Evolutionary conservation across 2,888 invertebrate species (phyloP), one percentile per base, ranked within the genome.

Genomic region (Rhogogaster chlorosoma): DNA sequence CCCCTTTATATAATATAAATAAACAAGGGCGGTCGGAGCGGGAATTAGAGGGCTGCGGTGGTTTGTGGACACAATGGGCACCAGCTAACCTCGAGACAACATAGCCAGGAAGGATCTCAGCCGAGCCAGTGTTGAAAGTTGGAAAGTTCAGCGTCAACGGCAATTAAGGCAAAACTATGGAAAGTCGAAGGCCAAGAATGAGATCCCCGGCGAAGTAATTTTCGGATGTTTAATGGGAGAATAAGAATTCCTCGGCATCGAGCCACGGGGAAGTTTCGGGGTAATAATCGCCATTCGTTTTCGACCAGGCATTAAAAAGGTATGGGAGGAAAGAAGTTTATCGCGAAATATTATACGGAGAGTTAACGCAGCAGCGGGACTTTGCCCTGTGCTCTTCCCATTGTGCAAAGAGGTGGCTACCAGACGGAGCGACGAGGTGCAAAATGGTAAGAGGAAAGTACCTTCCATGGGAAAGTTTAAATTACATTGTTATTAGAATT

Each of bases 401-500:
- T 67, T 67, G 32, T 67, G 67, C 18, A 67, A 18, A 67, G 22
- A 67, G 15, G 67, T 32, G 67, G 12, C 1, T n/a, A 26, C 26
- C 29, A 26, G 12, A 1, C 0, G 10, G 10, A 80, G 80, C 80
- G 38, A 26, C 57, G 32, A 80, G 49, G 77, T 77, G 45, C 53
- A 53, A 49, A 53, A 53, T 53, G 53, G 53, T 2, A 10, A 6
- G 29, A n/a, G 53, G 29, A 53, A 77, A 53, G 77, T 53, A 80
- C 38, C 80, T 61, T 80, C 38, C 38, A 22, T 42, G 61, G 61
- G 18, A 80, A 80, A 80, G 80, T 80, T 80, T 80, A 80, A 80
- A 80, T 80, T 57, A 80, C 80, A 80, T 80, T 80, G 80, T 80
- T 80, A 80, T 80, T 80, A 80, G 61, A 80, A 80, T 80, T 80